Evolutionary conservation across 2,113 vertebrate genomes (phyloP), one percentile per base, ranked within the genome.

Genomic region (Oostethus manadensis): DNA sequence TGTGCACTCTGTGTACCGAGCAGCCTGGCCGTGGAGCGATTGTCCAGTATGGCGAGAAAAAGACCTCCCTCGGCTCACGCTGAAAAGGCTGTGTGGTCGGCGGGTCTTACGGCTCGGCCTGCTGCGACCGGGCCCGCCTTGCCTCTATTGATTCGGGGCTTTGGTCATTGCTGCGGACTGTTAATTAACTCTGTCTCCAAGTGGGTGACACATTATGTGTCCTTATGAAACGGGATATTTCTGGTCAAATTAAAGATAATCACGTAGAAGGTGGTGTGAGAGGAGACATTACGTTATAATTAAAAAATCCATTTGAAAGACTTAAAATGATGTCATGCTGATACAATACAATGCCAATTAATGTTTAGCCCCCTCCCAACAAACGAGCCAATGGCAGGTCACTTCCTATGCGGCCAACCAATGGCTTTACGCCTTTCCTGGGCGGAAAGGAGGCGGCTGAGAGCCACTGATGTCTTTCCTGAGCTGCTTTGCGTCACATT

Each of bases 31-130:
- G 82, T 81, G 78, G 81, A 84, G 77, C 83, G 84, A 89, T 89
- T 90, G 86, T 86, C 82, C 88, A 78, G 86, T 74, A 77, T 72
- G 80, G 74, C 70, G 82, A 78, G 80, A 84, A 85, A 87, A 85
- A 81, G 85, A 85, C 86, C 86, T 85, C 86, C 87, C 85, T 79
- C 15, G 73, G 80, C 77, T 83, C 71, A 49, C 72, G 58, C 76
- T 88, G 85, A 88, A 89, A 87, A 83, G 85, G 72, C 84, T 69
- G 77, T 49, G 60, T 76, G 76, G 79, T 82, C 64, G 62, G 70
- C 66, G 62, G 83, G 78, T 86, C 85, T 78, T 62, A 66, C 72
- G 60, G 72, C 80, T 76, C 20, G 64, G 70, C 79, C 78, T 75
- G 77, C 82, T 73, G 84, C 48, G 79, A 74, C 74, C 43, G 55